Conservation (phyloP, 1,140 invertebrate genomes). For the Psilanteris sp. region DNA sequence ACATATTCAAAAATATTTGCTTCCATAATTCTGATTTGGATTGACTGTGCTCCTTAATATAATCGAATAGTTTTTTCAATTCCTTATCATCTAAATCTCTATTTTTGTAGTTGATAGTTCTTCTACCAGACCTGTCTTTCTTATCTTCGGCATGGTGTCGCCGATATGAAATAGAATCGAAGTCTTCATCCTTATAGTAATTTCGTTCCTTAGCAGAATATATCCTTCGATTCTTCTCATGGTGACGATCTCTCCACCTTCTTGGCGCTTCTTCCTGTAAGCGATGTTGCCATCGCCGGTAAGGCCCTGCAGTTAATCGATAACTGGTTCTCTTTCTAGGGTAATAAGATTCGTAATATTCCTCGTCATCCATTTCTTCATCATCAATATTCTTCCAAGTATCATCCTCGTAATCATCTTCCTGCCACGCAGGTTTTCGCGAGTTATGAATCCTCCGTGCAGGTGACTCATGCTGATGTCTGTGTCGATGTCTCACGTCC, state of each 20-base stretch:
- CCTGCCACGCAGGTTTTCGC: conserved; percentile 25
- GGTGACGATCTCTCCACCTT: conserved; percentile 20
- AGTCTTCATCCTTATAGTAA: conserved; percentile 12
- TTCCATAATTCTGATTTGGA: conserved; percentile 27
- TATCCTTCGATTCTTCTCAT: conserved; percentile 36
- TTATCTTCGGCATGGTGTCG: conserved; percentile 52
- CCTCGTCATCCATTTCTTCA: conserved; percentile 34
- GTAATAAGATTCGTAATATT: conserved; percentile 34
- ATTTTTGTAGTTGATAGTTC: conserved; percentile 6
- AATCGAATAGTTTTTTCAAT: conserved; percentile 29
- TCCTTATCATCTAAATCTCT: conserved; percentile 18
- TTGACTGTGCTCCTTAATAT: conserved; percentile 10
- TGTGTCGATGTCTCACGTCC: conserved; percentile 65
- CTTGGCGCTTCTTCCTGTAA: conserved; percentile 25
- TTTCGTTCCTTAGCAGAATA: conserved; percentile 40
- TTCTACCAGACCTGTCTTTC: conserved; percentile 14
- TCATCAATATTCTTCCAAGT: conserved; percentile 33
- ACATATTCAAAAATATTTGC: conserved; percentile 28
- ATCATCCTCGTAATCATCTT: conserved; percentile 46
- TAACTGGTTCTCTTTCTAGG: conserved; percentile 13
- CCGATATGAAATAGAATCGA: conserved; percentile 2
- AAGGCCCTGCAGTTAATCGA: background rate
- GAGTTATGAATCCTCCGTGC: conserved; percentile 26
- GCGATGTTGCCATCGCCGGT: conserved; percentile 40
- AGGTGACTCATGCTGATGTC: conserved; percentile 66